Evolutionary conservation across 2,113 vertebrate species (phyloP).

Genomic region (Catharus minimus): DNA sequence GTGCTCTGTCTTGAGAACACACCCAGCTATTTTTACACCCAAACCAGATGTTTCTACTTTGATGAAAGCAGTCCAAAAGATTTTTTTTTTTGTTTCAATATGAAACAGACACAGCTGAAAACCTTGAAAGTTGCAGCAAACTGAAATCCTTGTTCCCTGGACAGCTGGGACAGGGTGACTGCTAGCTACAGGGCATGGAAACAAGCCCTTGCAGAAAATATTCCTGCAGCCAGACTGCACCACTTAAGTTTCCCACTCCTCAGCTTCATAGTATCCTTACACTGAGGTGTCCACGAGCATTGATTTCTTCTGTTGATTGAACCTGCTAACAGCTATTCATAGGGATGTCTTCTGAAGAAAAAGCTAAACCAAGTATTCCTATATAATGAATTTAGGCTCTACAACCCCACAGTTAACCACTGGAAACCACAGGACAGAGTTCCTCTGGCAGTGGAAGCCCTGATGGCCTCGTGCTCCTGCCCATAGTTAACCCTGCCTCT

Average conservation of each 20-base stretch:
- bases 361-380: neutral
- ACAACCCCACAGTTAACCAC: neutral
- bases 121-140: neutral
- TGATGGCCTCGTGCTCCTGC: neutral
- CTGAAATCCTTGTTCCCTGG: neutral
- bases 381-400: neutral
- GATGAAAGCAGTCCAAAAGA: neutral
- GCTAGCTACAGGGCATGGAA: neutral
- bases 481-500: neutral
- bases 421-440: neutral
- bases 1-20: neutral
- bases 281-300: neutral
- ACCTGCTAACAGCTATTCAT: neutral
- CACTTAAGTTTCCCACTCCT: neutral
- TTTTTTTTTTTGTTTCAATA: neutral
- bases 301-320: neutral
- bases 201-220: neutral
- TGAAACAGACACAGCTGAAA: neutral
- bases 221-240: neutral
- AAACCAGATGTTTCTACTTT: neutral
- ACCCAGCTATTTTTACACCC: neutral
- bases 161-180: neutral
- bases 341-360: neutral
- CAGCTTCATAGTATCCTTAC: neutral
- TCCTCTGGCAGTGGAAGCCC: neutral